phyloP scores from a whole-genome alignment of 2,888 invertebrate species.

The Drosophila buzzatii region DNA sequence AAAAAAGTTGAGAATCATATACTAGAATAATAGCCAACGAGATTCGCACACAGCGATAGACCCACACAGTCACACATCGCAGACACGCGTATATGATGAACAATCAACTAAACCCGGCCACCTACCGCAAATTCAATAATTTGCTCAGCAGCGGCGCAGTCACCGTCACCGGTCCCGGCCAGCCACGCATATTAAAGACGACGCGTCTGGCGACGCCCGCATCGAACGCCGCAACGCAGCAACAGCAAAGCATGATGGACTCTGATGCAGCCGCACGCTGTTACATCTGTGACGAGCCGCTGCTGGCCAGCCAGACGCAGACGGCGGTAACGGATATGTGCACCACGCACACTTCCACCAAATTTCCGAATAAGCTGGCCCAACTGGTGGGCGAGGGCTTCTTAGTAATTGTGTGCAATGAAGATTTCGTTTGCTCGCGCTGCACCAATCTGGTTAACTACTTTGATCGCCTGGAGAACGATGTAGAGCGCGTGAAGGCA shows the following conservation, averaged over 20 bases:
- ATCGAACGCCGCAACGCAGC: slow-evolving; percentile 58
- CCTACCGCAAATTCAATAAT: slow-evolving; percentile 85
- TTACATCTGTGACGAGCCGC: slow-evolving; percentile 85
- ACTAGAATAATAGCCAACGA: slow-evolving; percentile 54
- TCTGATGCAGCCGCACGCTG: slow-evolving; percentile 76
- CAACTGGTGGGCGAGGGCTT: slow-evolving; percentile 86
- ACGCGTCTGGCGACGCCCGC: slow-evolving; percentile 58
- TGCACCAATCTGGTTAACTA: slow-evolving; percentile 86
- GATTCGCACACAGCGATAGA: slow-evolving; percentile 25
- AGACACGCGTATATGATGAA: slow-evolving; percentile 66
- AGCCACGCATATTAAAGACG: slow-evolving; percentile 84
- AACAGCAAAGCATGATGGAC: slow-evolving; percentile 53
- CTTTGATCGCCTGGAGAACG: slow-evolving; percentile 86
- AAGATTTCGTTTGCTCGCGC: slow-evolving; percentile 85
- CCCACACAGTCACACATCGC: not conserved
- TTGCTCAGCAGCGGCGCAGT: slow-evolving; percentile 85
- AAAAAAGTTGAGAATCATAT: slow-evolving; percentile 24
- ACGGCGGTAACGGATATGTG: slow-evolving; percentile 83
- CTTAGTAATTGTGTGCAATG: slow-evolving; percentile 85
- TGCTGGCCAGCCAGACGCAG: slow-evolving; percentile 78
- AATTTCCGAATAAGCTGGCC: slow-evolving; percentile 86
- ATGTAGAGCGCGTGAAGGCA: slow-evolving; percentile 85
- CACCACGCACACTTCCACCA: slow-evolving; percentile 85
- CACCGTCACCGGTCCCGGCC: slow-evolving; percentile 85
- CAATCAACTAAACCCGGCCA: slow-evolving; percentile 84